Conservation (phyloP, 2,113 vertebrate genomes). For the Tamias sibiricus region DNA sequence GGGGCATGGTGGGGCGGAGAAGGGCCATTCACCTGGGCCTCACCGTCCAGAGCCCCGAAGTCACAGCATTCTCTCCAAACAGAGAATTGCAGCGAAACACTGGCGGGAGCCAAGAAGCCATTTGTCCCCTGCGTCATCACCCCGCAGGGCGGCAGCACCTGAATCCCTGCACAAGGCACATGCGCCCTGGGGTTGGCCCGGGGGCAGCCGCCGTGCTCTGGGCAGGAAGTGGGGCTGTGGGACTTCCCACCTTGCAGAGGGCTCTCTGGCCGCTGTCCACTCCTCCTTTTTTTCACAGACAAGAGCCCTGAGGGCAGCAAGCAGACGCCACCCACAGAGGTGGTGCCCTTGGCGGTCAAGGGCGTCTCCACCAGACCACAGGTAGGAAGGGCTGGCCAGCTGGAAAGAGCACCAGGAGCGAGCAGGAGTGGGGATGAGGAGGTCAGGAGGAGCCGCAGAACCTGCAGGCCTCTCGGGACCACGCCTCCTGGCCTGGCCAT, state of each 20-base stretch:
- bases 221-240: no score
- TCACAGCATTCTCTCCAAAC: background rate
- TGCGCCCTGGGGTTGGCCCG: no score
- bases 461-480: background rate
- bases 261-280: background rate
- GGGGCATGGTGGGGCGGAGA: no score
- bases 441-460: background rate
- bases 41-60: background rate
- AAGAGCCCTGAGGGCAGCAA: background rate
- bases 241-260: background rate
- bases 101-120: background rate
- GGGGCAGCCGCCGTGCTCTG: no score
- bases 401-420: background rate
- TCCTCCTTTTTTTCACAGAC: background rate
- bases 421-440: background rate
- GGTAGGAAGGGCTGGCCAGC: background rate
- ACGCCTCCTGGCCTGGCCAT: background rate
- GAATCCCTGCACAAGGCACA: no score
- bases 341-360: background rate
- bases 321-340: background rate
- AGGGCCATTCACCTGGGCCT: no score
- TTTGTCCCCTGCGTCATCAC: no score
- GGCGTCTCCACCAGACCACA: background rate
- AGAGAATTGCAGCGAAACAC: background rate
- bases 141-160: background rate